A percentile compares a stretch with the other conserved stretches of the same genome.
Conservation (phyloP, 1,140 invertebrate genomes). For the Hylyphantes graminicola region DNA sequence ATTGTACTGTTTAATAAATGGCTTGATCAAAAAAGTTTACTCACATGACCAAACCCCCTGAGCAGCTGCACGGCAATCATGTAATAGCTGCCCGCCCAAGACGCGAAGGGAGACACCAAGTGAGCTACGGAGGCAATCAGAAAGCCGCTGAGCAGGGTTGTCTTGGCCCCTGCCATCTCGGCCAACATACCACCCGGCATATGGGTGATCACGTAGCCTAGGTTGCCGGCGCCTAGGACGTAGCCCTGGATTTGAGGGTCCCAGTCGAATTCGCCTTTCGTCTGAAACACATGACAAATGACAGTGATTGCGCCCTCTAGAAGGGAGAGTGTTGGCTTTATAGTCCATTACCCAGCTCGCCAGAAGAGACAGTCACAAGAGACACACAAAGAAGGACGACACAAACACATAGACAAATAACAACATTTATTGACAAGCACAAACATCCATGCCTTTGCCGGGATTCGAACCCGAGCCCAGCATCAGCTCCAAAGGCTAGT, state of each 20-base stretch:
- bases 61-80: conserved; percentile 21
- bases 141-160: conserved; percentile 75
- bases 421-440: no score
- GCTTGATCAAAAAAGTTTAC: conserved; percentile 62
- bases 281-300: background rate
- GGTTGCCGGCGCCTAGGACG: conserved; percentile 85
- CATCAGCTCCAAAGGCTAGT: no score
- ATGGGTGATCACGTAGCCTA: conserved; percentile 85
- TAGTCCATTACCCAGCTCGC: no score
- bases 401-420: no score
- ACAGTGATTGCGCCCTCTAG: no score
- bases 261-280: conserved; percentile 55
- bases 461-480: no score
- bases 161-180: conserved; percentile 83
- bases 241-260: conserved; percentile 66
- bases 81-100: conserved; percentile 71
- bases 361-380: no score
- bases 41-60: conserved; percentile 22
- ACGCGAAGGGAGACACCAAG: conserved; percentile 23
- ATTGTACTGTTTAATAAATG: no score
- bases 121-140: conserved; percentile 1
- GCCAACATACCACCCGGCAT: conserved; percentile 83
- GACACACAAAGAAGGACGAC: no score
- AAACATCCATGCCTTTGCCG: no score
- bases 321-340: no score